Evolutionary conservation across 2,113 vertebrate genomes (phyloP).

Genomic region (Scatophagus argus): DNA sequence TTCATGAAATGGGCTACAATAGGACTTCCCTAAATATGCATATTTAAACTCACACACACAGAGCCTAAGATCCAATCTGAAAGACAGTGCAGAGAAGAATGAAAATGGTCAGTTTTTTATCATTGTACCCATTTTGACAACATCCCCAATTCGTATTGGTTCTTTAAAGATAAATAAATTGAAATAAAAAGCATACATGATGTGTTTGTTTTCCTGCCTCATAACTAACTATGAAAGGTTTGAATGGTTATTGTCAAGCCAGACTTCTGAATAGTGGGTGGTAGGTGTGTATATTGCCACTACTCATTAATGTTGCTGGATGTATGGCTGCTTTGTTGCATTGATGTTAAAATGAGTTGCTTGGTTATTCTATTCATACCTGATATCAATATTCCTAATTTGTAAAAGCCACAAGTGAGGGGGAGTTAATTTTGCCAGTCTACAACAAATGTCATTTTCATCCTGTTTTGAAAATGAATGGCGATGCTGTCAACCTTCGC

Average conservation of each 20-base stretch:
- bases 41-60: slow-evolving; percentile 60
- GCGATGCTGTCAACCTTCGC: slow-evolving; percentile 11
- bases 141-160: slow-evolving; percentile 84
- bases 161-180: slow-evolving; percentile 86
- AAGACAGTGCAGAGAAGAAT: slow-evolving; percentile 74
- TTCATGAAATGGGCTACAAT: slow-evolving; percentile 63
- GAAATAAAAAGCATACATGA: slow-evolving; percentile 75
- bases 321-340: background rate
- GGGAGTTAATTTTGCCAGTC: background rate
- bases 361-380: background rate
- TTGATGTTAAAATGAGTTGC: background rate
- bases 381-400: background rate
- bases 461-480: background rate
- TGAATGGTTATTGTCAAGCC: background rate
- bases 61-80: slow-evolving; percentile 77
- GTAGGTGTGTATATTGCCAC: too few relatives aligned
- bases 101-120: slow-evolving; percentile 79
- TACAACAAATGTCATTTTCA: background rate
- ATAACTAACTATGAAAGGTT: background rate
- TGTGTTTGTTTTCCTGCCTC: slow-evolving; percentile 8
- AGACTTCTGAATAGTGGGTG: too few relatives aligned
- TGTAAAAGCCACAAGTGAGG: background rate
- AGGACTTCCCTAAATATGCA: slow-evolving; percentile 68
- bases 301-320: background rate
- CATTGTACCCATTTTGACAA: slow-evolving; percentile 84